Base-by-base conservation (phyloP, 1,140 invertebrate species). In the Habropoda laboriosa region DNA sequence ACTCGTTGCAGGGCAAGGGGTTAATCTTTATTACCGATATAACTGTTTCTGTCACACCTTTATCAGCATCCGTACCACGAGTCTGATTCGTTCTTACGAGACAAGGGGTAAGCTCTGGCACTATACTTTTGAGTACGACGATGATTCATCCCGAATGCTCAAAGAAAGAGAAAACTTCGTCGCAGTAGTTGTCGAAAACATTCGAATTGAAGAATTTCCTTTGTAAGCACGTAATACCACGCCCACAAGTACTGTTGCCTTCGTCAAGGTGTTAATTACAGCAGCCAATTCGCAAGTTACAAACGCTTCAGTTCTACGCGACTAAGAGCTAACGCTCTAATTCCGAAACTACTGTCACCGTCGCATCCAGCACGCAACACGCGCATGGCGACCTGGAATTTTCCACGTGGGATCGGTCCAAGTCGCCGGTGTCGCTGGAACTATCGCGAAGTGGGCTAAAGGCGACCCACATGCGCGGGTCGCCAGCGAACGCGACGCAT, bases 391-490 rank as follows among this genome's bases (percentile, higher is more conserved):
- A 79, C 77, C 77, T 79, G 76, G 70, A 82, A 82, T 79, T 68
- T 82, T 79, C 57, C 63, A 80, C 77, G 77, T 80, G 77, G 77
- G 81, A 70, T 82, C 49, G 60, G 53, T 38, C 24, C 47, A 49
- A 47, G 42, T 16, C 40, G 53, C 32, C 42, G 40, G 63, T 38
- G 66, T 77, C 75, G 79, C 49, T 66, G 64, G 35, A 58, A 60
- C 75, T 35, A 27, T 78, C 51, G 73, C 60, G 42, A 70, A 81
- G 75, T 78, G 74, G 80, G 80, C 80, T 72, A 72, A 71, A 81
- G 75, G 75, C 75, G 75, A 78, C 79, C 74, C 66, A 77, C 73
- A 81, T 81, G 57, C 35, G 30, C 72, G 60, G 49, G 49, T 74
- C 71, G 47, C 21, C 58, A 53, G 30, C 27, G 77, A 73, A 72